Percentiles rank a stretch among this genome's conserved stretches.
These are phyloP conservation scores for Riparia riparia DNA, from an alignment of 2,113 vertebrate species.

Conservation along the genomic window DNA sequence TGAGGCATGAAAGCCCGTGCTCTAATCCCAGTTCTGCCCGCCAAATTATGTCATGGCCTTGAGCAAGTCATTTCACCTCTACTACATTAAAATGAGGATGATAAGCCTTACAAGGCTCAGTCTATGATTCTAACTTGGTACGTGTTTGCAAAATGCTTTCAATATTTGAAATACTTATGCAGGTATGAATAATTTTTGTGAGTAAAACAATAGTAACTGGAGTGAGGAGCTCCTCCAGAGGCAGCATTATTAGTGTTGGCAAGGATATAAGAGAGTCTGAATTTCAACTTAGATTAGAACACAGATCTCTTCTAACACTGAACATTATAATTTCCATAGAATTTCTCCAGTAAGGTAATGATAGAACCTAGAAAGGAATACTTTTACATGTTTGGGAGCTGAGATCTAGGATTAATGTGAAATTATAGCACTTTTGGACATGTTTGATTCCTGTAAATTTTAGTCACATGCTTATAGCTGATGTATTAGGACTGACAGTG, in stretches of 20 bases:
- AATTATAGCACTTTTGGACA: neutral
- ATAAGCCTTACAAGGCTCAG: conserved; percentile 37
- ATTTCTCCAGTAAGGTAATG: neutral
- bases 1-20: neutral
- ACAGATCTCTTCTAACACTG: neutral
- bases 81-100: conserved; percentile 35
- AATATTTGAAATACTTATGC: neutral
- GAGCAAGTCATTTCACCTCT: conserved; percentile 49
- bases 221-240: neutral
- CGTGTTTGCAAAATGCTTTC: conserved; percentile 21
- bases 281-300: neutral
- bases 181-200: conserved; percentile 3
- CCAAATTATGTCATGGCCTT: conserved; percentile 62
- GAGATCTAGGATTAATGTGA: neutral
- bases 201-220: neutral
- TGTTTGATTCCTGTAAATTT: neutral
- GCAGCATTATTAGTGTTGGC: neutral
- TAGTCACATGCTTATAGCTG: neutral
- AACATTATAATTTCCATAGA: neutral
- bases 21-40: conserved; percentile 33
- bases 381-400: neutral
- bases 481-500: neutral
- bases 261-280: neutral
- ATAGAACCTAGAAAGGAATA: neutral
- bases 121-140: conserved; percentile 25